phyloP scores from a whole-genome alignment of 2,113 vertebrate genomes.

The Lathamus discolor region DNA sequence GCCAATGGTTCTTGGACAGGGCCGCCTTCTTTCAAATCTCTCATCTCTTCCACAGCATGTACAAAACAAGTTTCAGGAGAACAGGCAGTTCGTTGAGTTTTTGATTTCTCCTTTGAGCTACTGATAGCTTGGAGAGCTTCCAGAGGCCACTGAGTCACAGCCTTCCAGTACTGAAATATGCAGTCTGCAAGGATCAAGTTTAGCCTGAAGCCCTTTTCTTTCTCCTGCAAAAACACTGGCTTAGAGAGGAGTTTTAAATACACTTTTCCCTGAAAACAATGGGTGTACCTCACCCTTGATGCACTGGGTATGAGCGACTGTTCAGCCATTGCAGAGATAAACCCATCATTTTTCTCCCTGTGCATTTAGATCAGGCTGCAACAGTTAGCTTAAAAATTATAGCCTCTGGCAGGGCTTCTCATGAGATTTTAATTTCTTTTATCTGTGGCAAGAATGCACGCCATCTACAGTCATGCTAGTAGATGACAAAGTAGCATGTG shows the following conservation, averaged over 20 bases:
- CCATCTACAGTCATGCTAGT: background rate
- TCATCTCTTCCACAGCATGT: constrained; percentile 1
- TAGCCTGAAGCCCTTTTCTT: constrained; percentile 2
- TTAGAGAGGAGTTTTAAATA: background rate
- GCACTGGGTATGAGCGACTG: fast-evolving
- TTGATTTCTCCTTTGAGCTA: constrained; percentile 31
- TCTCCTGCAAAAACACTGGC: background rate
- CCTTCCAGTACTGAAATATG: constrained; percentile 22
- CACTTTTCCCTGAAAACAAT: background rate
- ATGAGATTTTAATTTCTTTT: background rate
- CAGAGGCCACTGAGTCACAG: constrained; percentile 41
- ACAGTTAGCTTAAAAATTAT: background rate
- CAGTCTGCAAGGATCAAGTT: background rate
- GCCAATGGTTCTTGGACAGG: background rate
- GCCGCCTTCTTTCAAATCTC: background rate
- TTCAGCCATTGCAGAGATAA: background rate
- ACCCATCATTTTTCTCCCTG: background rate
- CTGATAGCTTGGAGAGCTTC: constrained; percentile 26
- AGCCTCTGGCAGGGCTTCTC: background rate
- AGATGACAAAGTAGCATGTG: background rate
- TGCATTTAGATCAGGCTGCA: background rate
- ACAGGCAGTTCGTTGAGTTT: background rate
- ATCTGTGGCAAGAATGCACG: background rate
- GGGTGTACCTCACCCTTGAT: background rate
- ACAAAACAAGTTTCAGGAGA: constrained; percentile 21